Evolutionary conservation across 30 jellyfish, hydroid and myxozoan species (phyloP).

Genomic region (Aurelia aurita): DNA sequence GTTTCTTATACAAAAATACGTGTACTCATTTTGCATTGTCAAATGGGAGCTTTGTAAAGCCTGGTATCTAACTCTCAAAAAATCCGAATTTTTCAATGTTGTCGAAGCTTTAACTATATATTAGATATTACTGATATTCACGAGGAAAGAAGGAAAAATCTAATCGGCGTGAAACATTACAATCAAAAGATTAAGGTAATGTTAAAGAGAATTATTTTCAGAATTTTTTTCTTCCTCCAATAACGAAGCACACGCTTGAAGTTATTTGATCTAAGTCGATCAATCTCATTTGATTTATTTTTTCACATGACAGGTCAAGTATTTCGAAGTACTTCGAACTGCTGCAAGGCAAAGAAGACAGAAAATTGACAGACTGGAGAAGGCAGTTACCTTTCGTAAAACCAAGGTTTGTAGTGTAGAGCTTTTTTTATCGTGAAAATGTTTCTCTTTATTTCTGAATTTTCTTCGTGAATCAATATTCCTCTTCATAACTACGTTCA

Average conservation of each 20-base stretch:
- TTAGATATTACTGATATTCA: constrained; percentile 10
- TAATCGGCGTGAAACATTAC: not conserved
- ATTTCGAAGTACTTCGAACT: constrained; percentile 10
- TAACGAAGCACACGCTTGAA: too few relatives aligned
- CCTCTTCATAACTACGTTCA: too few relatives aligned
- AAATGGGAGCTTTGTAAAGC: too few relatives aligned
- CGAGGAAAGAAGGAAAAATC: not conserved
- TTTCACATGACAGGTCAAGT: not conserved
- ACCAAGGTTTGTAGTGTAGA: constrained; percentile 7
- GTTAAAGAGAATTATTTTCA: not conserved
- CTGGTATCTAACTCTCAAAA: too few relatives aligned
- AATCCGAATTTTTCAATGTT: not conserved
- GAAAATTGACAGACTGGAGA: constrained; percentile 17
- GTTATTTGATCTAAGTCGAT: too few relatives aligned
- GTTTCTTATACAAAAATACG: too few relatives aligned
- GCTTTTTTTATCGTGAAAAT: too few relatives aligned
- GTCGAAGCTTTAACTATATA: not conserved
- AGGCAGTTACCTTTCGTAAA: constrained; percentile 30
- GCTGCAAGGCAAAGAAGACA: constrained; percentile 18
- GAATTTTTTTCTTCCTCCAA: not conserved
- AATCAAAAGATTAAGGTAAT: constrained; percentile 51
- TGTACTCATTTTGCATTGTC: too few relatives aligned
- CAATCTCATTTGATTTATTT: too few relatives aligned
- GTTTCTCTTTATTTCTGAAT: too few relatives aligned
- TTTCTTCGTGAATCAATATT: too few relatives aligned